Evolutionary conservation across 2,113 vertebrate species (phyloP), one percentile per base, ranked within the genome.

Genomic region (Ibidorhyncha struthersii): DNA sequence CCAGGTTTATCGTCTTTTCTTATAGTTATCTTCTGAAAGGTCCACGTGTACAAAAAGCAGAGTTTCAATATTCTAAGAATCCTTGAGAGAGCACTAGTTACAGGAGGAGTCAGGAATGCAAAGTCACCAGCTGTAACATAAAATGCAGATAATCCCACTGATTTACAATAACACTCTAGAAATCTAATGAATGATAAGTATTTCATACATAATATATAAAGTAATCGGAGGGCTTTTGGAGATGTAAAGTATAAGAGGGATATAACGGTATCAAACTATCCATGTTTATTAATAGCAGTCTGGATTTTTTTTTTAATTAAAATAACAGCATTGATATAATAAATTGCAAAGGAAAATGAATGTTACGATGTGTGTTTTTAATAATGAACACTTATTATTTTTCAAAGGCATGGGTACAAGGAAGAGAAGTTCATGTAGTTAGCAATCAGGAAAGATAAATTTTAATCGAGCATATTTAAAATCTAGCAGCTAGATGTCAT

Each of bases 141-240:
- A 96, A 98, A 97, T 94, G 53, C 67, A 82, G 96, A 97, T 97
- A 96, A 98, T 97, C 95, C 96, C 79, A 56, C 72, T 85, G 65
- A 94, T 93, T 97, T 96, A 90, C 90, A 97, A 89, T 79, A 95
- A 71, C 86, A 66, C 77, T 89, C 95, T 25, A 91, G 92, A 90
- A 96, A 91, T 94, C 83, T 93, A 87, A 89, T 82, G 91, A 96
- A 96, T 91, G 81, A 73, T 77, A 93, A 80, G 63, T 91, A 91
- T 97, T 92, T 88, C 81, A 69, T 94, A 78, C 47, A 40, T 89
- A 94, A 87, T 71, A 89, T 82, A 95, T 86, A 93, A 20, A 96
- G 84, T 94, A 96, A 97, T 96, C 91, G 83, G 88, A 95, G 94
- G 72, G 92, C 43, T 94, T 58, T 76, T 32, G 38, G 76, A 95